Conservation (phyloP, 2,113 vertebrate genomes). For the Plotosus lineatus region DNA sequence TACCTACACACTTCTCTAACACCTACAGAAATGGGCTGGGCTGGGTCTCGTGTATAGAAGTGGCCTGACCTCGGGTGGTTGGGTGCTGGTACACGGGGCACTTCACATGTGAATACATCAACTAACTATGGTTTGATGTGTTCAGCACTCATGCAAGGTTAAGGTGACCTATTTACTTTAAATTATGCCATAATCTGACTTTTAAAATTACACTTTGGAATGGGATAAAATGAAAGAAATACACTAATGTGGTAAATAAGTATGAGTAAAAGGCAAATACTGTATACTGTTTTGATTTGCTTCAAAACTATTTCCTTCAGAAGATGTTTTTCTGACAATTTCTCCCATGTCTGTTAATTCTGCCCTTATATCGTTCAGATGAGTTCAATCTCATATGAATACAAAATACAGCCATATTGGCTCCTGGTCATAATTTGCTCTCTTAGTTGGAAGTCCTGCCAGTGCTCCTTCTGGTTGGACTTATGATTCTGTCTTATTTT, state of each 20-base stretch:
- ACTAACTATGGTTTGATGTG: too few relatives aligned
- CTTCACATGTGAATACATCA: too few relatives aligned
- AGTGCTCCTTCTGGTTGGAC: constrained; percentile 10
- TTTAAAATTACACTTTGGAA: neutral
- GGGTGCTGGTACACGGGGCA: too few relatives aligned
- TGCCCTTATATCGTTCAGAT: neutral
- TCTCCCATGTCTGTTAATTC: neutral
- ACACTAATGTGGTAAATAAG: neutral
- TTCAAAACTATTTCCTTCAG: neutral
- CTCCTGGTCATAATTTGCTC: neutral
- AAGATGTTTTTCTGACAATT: neutral
- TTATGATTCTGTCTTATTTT: constrained; percentile 18
- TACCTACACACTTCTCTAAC: too few relatives aligned
- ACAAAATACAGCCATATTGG: neutral
- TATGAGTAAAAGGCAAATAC: neutral
- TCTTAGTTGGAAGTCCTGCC: neutral
- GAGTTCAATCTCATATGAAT: neutral
- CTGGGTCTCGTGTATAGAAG: too few relatives aligned
- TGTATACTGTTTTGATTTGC: neutral
- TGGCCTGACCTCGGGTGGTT: too few relatives aligned
- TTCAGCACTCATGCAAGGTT: too few relatives aligned
- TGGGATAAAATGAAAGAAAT: neutral
- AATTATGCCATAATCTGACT: too few relatives aligned
- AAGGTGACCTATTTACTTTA: too few relatives aligned
- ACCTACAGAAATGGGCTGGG: too few relatives aligned